A percentile compares a stretch with the other conserved stretches of the same genome.
Evolutionary conservation across 1,140 invertebrate genomes (phyloP).

Genomic region (Wasmannia auropunctata): DNA sequence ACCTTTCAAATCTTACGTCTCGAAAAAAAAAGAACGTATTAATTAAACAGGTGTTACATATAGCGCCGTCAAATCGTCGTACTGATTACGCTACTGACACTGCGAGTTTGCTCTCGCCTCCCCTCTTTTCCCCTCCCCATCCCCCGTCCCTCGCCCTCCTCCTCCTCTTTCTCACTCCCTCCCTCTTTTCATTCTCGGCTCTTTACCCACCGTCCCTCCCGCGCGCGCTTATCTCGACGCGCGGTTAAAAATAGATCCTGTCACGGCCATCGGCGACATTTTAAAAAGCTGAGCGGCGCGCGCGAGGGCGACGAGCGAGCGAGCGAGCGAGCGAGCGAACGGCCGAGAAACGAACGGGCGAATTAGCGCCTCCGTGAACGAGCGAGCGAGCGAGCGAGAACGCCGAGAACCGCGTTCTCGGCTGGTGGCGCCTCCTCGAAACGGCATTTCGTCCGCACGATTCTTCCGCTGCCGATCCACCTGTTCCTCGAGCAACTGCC

Average conservation of each 20-base stretch:
- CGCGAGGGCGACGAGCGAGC: not conserved
- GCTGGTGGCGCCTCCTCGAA: constrained; percentile 75
- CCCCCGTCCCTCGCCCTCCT: constrained; percentile 15
- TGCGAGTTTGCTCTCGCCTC: constrained; percentile 38
- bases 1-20: not conserved
- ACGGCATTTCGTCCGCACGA: not conserved
- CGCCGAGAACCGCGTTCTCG: constrained; percentile 24
- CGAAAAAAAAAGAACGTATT: not conserved
- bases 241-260: constrained; percentile 84
- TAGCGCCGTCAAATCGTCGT: constrained; percentile 47
- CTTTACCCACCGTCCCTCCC: constrained; percentile 60
- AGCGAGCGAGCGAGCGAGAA: too few relatives aligned
- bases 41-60: constrained; percentile 67
- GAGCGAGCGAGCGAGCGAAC: constrained; percentile 58
- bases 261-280: constrained; percentile 85
- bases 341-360: constrained; percentile 64
- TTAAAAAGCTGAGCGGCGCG: constrained; percentile 81
- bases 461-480: constrained; percentile 29
- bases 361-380: constrained; percentile 66
- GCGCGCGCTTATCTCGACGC: constrained; percentile 82
- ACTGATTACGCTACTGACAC: constrained; percentile 67
- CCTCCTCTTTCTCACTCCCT: constrained; percentile 7
- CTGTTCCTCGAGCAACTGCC: constrained; percentile 21
- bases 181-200: constrained; percentile 36
- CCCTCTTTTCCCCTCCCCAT: not conserved